Conservation (phyloP, 2,888 invertebrate species). For the Xestoiulus laeticollis region DNA sequence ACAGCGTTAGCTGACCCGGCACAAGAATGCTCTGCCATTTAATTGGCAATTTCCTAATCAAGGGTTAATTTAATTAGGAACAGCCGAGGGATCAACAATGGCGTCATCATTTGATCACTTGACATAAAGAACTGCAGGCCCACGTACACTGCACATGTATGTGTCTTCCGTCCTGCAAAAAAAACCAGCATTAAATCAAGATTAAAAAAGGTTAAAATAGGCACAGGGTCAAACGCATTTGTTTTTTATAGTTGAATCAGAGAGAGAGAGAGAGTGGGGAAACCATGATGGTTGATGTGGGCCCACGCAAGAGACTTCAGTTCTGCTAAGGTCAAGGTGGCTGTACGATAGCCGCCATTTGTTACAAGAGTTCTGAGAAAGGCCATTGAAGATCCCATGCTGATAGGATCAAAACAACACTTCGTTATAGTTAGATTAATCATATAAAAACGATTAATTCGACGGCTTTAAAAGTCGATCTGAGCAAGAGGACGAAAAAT, state of each 20-base stretch:
- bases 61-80: neutral
- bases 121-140: no score
- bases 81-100: neutral
- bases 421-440: no score
- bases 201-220: neutral
- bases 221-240: neutral
- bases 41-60: constrained; percentile 17
- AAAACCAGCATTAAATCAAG: neutral
- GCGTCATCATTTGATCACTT: neutral
- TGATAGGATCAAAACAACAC: no score
- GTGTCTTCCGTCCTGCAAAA: neutral
- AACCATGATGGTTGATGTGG: neutral
- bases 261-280: neutral
- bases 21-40: neutral
- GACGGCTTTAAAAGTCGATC: no score
- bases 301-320: neutral
- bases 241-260: neutral
- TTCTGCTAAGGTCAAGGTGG: constrained; percentile 1
- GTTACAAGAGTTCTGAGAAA: neutral
- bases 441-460: no score
- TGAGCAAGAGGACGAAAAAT: no score
- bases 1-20: neutral
- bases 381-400: neutral
- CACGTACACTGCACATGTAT: no score
- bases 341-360: no score